A percentile compares a stretch with the other conserved stretches of the same genome.
Conservation (phyloP, 2,797 vertebrate genomes). For the Microctenopoma lineatum region DNA sequence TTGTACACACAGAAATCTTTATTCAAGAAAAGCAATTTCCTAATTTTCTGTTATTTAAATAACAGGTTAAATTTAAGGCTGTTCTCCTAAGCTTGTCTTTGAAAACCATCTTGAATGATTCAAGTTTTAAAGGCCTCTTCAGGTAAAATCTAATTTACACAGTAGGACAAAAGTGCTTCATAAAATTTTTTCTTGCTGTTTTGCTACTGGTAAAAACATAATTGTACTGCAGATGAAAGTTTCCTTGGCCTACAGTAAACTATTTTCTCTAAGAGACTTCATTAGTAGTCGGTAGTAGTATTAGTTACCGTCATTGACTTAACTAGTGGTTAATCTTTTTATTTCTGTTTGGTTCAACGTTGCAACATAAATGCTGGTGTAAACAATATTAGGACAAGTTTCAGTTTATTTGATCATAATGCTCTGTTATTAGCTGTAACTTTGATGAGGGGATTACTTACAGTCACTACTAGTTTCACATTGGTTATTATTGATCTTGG, state of each 20-base stretch:
- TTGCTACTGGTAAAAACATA: not conserved
- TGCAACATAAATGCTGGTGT: not conserved
- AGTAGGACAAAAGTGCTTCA: not conserved
- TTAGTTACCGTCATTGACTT: too few species aligned
- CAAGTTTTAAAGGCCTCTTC: not conserved
- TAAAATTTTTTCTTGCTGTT: conserved; percentile 8
- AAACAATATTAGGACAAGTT: too few species aligned
- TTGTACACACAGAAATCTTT: too few species aligned
- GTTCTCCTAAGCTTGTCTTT: not conserved
- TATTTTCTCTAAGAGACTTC: too few species aligned
- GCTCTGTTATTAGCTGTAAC: not conserved
- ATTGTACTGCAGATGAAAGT: conserved; percentile 18
- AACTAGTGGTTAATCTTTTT: too few species aligned
- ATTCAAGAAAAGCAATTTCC: too few species aligned
- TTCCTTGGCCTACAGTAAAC: not conserved
- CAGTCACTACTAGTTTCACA: not conserved
- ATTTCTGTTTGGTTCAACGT: too few species aligned
- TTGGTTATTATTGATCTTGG: not conserved
- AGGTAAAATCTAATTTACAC: not conserved
- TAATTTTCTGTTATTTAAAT: too few species aligned
- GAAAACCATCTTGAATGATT: not conserved
- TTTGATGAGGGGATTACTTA: not conserved
- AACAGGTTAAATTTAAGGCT: too few species aligned
- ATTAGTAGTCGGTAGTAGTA: too few species aligned
- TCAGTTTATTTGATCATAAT: not conserved